Evolutionary conservation across 1,140 invertebrate species (phyloP).

Genomic region (Belonocnema kinseyi): DNA sequence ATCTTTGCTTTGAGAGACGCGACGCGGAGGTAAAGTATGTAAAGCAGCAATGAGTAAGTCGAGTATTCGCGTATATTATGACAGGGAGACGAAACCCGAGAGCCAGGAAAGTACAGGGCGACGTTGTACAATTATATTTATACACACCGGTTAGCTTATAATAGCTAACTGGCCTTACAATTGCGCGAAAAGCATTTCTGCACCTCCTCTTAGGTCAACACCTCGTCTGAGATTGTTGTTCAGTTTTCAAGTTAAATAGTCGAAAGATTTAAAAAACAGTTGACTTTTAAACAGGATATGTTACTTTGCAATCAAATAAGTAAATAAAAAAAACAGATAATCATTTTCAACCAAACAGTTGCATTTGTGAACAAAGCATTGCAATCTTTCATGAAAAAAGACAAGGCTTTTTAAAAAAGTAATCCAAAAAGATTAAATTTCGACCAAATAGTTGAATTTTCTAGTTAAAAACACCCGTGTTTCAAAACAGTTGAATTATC

Average conservation of each 20-base stretch:
- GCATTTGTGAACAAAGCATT: no score
- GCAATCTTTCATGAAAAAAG: no score
- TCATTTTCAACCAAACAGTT: no score
- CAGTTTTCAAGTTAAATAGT: background rate
- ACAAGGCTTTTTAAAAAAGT: no score
- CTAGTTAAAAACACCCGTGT: no score
- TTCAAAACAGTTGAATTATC: no score
- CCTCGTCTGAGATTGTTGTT: constrained; percentile 37
- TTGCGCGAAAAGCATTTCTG: constrained; percentile 67
- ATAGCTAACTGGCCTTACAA: constrained; percentile 62
- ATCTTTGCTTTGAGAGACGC: constrained; percentile 55
- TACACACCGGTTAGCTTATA: constrained; percentile 65
- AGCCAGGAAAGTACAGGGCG: constrained; percentile 50
- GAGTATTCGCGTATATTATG: constrained; percentile 62
- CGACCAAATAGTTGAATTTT: no score
- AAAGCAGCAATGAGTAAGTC: constrained; percentile 32
- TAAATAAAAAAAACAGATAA: no score
- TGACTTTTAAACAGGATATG: no score
- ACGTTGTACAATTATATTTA: constrained; percentile 69
- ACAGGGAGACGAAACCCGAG: constrained; percentile 68
- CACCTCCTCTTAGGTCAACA: constrained; percentile 62
- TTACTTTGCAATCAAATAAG: no score
- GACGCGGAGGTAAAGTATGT: constrained; percentile 49
- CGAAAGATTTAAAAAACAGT: no score
- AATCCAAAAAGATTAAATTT: no score